Evolutionary conservation across 2,888 invertebrate genomes (phyloP), one percentile per base, ranked within the genome.

Genomic region (Oxyscelio sp.): DNA sequence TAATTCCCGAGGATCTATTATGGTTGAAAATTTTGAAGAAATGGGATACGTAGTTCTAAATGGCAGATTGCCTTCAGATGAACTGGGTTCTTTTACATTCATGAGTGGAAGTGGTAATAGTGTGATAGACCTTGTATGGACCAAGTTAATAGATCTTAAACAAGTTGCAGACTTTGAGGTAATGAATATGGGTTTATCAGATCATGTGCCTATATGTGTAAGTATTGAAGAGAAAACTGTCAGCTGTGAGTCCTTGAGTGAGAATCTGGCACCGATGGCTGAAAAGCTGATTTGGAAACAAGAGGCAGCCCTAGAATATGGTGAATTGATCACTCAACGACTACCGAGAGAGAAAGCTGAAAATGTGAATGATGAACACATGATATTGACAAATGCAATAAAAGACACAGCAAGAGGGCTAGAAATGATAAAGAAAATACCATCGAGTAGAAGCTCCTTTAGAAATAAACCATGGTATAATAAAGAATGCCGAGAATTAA

Each of bases 21-120:
- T 59, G 13, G 19, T 59, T 1, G 59, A 59, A 22, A 11, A 2
- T 11, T 40, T 59, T 22, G 59, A 59, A 21, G 59, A 59, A 6
- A 17, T 59, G 2, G 59, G 59, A 11, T 17, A 40, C 15, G 13
- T 59, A 6, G 40, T 40, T 1, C 43, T 59, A n/a, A 59, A 59
- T 40, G 59, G 59, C 13, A 38, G 59, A 40, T 15, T 40, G 8
- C 6, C 9, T 2, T 59, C 59, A 3, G 48, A 48, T 17, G 15
- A n/a, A 15, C 4, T 17, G 48, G 48, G 48, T 4, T 2, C 22
- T 6, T 54, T 3, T 24, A 54, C 24, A 3, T 24, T 54, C 13
- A 4, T 24, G 21, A n/a, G 24, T 2, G n/a, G 6, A 3, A 54
- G 15, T 6, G 21, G 22, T 11, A 5, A 9, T 4, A 27, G 27